Percentiles rank a stretch among this genome's conserved stretches.
Conservation (phyloP, 2,888 invertebrate genomes). For the Sepiola atlantica region DNA sequence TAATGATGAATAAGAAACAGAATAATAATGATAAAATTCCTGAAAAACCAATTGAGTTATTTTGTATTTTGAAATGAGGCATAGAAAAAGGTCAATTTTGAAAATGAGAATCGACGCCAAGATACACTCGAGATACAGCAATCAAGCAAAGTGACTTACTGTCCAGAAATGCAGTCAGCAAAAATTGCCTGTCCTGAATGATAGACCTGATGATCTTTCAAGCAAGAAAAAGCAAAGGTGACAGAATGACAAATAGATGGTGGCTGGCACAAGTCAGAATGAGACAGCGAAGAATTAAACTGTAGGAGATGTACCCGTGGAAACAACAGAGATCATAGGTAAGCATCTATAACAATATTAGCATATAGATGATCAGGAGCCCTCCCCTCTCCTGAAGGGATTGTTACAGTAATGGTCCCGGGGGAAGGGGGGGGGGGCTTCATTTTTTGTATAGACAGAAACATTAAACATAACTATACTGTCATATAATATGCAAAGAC, state of each 20-base stretch:
- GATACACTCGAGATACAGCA: background rate
- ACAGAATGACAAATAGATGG: background rate
- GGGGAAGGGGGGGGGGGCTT: too few relatives aligned
- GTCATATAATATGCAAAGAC: too few relatives aligned
- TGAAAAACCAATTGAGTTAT: background rate
- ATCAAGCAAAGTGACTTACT: background rate
- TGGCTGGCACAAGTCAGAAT: background rate
- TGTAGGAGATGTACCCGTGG: background rate
- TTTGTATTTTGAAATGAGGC: background rate
- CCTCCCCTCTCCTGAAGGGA: too few relatives aligned
- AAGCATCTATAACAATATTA: too few relatives aligned
- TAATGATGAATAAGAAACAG: too few relatives aligned
- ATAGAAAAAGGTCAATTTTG: background rate
- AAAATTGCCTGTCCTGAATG: background rate
- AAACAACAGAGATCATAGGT: too few relatives aligned
- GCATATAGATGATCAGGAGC: too few relatives aligned
- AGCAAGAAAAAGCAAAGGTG: background rate
- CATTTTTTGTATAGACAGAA: too few relatives aligned
- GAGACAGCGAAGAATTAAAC: background rate
- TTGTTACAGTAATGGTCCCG: too few relatives aligned
- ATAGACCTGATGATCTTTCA: constrained; percentile 14
- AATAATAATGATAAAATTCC: background rate
- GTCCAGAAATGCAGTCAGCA: background rate
- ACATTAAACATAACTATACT: too few relatives aligned
- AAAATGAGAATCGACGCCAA: background rate